Evolutionary conservation across 2,888 invertebrate species (phyloP).

Genomic region (Rapana venosa): DNA sequence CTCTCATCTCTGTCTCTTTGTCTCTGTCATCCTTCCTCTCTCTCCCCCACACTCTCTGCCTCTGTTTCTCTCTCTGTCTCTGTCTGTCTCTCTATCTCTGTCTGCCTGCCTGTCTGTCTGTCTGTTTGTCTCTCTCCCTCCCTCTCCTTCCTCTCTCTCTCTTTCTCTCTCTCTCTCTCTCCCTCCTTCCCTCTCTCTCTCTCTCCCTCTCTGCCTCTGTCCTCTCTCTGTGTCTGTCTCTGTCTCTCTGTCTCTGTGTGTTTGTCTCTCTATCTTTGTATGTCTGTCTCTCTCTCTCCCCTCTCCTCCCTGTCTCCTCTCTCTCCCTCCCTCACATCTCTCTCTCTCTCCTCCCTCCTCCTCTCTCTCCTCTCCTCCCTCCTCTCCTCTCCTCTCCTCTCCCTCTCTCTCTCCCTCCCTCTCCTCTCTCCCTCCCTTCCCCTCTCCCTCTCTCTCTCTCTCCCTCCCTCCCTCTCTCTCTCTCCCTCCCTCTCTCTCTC

Average conservation of each 20-base stretch:
- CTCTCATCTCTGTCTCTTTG: too few species aligned
- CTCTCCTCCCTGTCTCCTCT: not conserved
- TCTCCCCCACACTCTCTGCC: too few species aligned
- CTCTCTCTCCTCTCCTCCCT: not conserved
- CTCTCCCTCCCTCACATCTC: not conserved
- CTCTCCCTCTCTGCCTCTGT: not conserved
- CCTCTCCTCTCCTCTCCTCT: not conserved
- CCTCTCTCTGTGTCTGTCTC: not conserved
- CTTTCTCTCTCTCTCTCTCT: not conserved
- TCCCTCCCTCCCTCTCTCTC: conserved; percentile 2
- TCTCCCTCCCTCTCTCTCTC: conserved; percentile 11
- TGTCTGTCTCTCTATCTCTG: too few species aligned
- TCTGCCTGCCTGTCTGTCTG: too few species aligned
- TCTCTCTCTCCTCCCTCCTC: too few species aligned
- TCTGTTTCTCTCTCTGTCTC: too few species aligned
- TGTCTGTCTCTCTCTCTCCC: not conserved
- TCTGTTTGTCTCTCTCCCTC: not conserved
- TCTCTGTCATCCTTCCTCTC: too few species aligned
- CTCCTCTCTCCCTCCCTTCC: not conserved
- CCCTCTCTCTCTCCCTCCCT: not conserved
- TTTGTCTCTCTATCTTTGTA: too few species aligned
- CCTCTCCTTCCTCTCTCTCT: not conserved
- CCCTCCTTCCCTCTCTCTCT: not conserved
- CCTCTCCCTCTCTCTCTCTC: not conserved
- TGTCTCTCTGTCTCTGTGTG: not conserved